Conservation (phyloP, 2,113 vertebrate genomes). For the Halcyon malimbica region DNA sequence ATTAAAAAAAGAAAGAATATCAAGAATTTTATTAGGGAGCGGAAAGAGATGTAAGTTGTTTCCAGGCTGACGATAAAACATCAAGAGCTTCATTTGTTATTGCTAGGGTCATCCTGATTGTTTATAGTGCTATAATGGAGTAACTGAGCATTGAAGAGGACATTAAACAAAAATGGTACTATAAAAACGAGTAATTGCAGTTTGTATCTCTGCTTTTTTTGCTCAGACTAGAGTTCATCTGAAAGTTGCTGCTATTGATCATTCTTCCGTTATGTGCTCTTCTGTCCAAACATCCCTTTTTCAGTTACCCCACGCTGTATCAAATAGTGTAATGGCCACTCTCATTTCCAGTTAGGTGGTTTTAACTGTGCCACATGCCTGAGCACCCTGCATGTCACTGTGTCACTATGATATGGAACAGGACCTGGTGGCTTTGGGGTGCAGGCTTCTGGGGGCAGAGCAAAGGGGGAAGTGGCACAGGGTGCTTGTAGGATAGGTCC, state of each 20-base stretch:
- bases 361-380: background rate
- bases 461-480: background rate
- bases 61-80: constrained; percentile 27
- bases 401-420: background rate
- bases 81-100: constrained; percentile 38
- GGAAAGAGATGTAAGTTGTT: constrained; percentile 28
- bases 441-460: background rate
- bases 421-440: background rate
- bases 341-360: background rate
- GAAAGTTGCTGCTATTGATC: background rate
- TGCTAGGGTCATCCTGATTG: constrained; percentile 30
- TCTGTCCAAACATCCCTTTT: background rate
- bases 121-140: constrained; percentile 40
- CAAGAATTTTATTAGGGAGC: constrained; percentile 30
- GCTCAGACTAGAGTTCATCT: background rate
- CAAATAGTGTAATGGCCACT: background rate
- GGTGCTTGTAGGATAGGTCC: background rate
- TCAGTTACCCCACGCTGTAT: background rate
- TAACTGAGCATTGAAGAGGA: constrained; percentile 23
- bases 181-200: background rate
- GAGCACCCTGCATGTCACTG: background rate
- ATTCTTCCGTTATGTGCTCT: background rate
- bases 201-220: background rate
- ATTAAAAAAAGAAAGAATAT: constrained; percentile 2
- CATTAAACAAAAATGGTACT: background rate